phyloP scores from a whole-genome alignment of 2,888 invertebrate genomes.

The Barypeithes pellucidus region DNA sequence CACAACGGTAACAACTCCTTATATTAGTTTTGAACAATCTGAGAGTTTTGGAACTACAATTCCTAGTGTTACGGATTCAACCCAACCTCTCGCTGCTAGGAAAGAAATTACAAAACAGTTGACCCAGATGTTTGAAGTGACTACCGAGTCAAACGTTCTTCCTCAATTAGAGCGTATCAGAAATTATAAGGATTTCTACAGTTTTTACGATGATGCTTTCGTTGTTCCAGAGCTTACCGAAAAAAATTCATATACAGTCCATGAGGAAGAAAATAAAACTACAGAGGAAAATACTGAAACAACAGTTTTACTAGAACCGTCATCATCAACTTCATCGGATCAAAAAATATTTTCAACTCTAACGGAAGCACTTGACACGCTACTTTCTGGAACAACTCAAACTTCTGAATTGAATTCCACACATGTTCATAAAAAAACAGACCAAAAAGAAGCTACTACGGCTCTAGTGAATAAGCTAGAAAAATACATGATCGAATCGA shows the following conservation, averaged over 20 bases:
- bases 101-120: conserved; percentile 15
- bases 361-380: background rate
- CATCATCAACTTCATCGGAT: background rate
- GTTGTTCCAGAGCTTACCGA: conserved; percentile 40
- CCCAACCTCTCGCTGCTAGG: background rate
- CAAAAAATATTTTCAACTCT: background rate
- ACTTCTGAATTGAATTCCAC: background rate
- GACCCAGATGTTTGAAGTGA: conserved; percentile 20
- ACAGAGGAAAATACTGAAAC: background rate
- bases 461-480: background rate
- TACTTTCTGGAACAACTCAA: background rate
- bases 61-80: conserved; percentile 23
- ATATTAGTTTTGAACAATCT: conserved; percentile 40
- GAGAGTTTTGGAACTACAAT: conserved; percentile 51
- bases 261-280: background rate
- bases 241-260: background rate
- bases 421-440: background rate
- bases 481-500: background rate
- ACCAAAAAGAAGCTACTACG: conserved; percentile 3
- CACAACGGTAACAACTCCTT: conserved; percentile 53
- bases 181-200: background rate
- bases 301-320: background rate
- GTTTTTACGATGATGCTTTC: conserved; percentile 44
- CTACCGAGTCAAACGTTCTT: background rate
- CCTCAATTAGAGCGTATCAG: no score